These are phyloP conservation scores for Papilio protenor DNA, from an alignment of 2,888 invertebrate genomes.

Conservation along the genomic window DNA sequence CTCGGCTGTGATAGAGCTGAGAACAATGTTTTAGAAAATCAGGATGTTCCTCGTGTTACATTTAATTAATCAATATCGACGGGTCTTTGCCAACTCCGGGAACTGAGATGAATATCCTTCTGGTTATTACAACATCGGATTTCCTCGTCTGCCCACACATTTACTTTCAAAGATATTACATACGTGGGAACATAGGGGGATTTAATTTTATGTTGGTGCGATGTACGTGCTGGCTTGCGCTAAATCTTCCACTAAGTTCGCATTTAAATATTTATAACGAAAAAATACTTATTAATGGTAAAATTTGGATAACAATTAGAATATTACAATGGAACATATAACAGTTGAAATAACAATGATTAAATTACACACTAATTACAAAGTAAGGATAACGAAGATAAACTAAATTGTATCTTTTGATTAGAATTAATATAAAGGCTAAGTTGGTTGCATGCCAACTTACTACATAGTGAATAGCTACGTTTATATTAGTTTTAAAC, in stretches of 20 bases:
- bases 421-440: background rate
- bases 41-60: background rate
- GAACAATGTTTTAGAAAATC: slow-evolving; percentile 2
- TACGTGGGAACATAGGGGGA: background rate
- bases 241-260: too few species aligned
- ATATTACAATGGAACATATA: background rate
- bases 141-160: background rate
- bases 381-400: background rate
- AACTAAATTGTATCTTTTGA: slow-evolving; percentile 2
- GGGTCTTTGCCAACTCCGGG: background rate
- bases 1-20: background rate
- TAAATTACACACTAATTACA: background rate
- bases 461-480: background rate
- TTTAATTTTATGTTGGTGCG: background rate
- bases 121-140: background rate
- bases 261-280: background rate
- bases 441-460: slow-evolving; percentile 9
- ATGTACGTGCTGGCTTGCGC: background rate
- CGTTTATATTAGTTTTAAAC: background rate
- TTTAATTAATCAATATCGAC: background rate
- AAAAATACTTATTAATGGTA: background rate
- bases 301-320: too few species aligned
- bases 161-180: background rate
- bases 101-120: background rate
- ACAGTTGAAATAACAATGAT: background rate